A percentile compares a stretch with the other conserved stretches of the same genome.
Evolutionary conservation across 2,888 invertebrate species (phyloP).

Genomic region (Cremastobaeus sp.): DNA sequence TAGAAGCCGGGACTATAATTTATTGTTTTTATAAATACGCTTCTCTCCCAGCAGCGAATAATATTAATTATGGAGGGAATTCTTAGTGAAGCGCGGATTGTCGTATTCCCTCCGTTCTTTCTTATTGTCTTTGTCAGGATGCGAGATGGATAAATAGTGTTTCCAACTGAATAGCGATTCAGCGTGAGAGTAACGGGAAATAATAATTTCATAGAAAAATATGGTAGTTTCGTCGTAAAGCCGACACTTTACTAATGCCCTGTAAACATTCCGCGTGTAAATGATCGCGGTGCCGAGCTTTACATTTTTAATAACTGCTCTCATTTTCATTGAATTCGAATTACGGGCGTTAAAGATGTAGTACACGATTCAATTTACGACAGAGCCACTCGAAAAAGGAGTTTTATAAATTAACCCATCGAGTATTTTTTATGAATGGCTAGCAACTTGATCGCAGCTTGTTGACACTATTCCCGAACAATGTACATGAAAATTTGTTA

Average conservation of each 20-base stretch:
- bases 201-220: slow-evolving; percentile 45
- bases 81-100: slow-evolving; percentile 23
- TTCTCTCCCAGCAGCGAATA: slow-evolving; percentile 23
- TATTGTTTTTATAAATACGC: slow-evolving; percentile 25
- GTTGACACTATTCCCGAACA: slow-evolving; percentile 33
- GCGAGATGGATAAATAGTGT: slow-evolving; percentile 17
- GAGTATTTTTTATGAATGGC: slow-evolving; percentile 22
- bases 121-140: slow-evolving; percentile 3
- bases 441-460: neutral
- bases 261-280: no score
- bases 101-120: slow-evolving; percentile 24
- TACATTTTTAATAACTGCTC: no score
- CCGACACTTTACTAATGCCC: no score
- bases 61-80: slow-evolving; percentile 33
- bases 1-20: slow-evolving; percentile 10
- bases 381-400: slow-evolving; percentile 38
- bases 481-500: slow-evolving; percentile 39
- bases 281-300: no score
- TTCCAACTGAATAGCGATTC: slow-evolving; percentile 14
- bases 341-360: no score
- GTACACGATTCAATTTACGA: no score
- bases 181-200: slow-evolving; percentile 21
- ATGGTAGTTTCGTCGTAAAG: slow-evolving; percentile 11
- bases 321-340: no score
- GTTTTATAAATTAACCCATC: slow-evolving; percentile 30